A percentile compares a stretch with the other conserved stretches of the same genome.
phyloP scores from a whole-genome alignment of 2,888 invertebrate species.

The Drosophila mulleri region DNA sequence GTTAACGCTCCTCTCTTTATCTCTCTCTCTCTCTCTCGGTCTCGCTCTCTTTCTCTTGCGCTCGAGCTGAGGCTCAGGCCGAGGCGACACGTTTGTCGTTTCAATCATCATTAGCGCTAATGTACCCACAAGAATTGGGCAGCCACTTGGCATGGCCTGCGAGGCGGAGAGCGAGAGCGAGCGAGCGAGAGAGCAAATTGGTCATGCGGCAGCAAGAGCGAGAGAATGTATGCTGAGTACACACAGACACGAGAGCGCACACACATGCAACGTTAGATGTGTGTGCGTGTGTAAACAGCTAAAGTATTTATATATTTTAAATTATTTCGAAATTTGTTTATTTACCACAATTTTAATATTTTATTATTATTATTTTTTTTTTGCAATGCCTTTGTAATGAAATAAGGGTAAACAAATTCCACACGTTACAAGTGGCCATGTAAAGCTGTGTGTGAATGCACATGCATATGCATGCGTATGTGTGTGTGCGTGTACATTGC shows the following conservation, averaged over 20 bases:
- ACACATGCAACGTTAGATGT: slow-evolving; percentile 5
- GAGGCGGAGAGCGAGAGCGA: slow-evolving; percentile 7
- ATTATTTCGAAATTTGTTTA: slow-evolving; percentile 64
- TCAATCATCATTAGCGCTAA: slow-evolving; percentile 86
- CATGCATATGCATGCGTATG: slow-evolving; percentile 13
- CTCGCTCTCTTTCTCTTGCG: slow-evolving; percentile 1
- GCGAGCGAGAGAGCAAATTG: slow-evolving; percentile 8
- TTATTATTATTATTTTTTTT: too few species aligned
- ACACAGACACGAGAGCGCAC: slow-evolving; percentile 21
- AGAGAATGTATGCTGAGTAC: slow-evolving; percentile 14
- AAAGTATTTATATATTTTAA: slow-evolving; percentile 33
- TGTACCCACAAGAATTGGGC: slow-evolving; percentile 86
- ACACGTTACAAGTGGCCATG: slow-evolving; percentile 49
- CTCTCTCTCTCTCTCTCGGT: neutral
- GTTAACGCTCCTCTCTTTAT: slow-evolving; percentile 17
- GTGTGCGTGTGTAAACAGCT: slow-evolving; percentile 25
- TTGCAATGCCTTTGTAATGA: slow-evolving; percentile 41
- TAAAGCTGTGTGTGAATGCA: slow-evolving; percentile 15
- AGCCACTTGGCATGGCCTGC: slow-evolving; percentile 51
- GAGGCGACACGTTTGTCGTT: slow-evolving; percentile 82
- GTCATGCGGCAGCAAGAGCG: slow-evolving; percentile 20
- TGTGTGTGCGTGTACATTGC: slow-evolving; percentile 25
- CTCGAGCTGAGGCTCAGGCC: slow-evolving; percentile 33
- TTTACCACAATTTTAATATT: slow-evolving; percentile 78
- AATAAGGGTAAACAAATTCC: slow-evolving; percentile 66